Percentiles rank a stretch among this genome's conserved stretches.
phyloP scores from a whole-genome alignment of 1,140 invertebrate species.

The Trichonephila clavipes region DNA sequence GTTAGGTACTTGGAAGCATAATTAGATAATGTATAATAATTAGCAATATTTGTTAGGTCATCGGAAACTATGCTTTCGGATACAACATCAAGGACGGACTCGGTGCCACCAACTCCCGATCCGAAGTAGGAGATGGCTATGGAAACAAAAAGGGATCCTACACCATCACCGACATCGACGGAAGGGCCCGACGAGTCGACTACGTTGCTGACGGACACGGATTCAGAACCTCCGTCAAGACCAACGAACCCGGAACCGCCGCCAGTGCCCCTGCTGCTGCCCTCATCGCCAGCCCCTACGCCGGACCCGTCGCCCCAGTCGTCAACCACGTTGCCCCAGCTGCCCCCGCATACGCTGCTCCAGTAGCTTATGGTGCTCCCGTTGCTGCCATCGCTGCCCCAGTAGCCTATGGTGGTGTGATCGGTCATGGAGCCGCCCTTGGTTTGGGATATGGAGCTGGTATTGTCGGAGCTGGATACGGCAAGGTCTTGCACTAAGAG shows the following conservation, averaged over 20 bases:
- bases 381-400: background rate
- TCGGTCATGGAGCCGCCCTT: background rate
- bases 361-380: too few species aligned
- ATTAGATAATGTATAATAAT: too few species aligned
- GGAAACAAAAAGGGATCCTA: too few species aligned
- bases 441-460: background rate
- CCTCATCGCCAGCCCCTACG: too few species aligned
- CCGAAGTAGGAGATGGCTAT: slow-evolving; percentile 69
- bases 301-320: too few species aligned
- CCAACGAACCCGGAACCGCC: too few species aligned
- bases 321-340: background rate
- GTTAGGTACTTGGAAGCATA: too few species aligned
- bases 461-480: background rate
- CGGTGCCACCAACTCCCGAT: slow-evolving; percentile 76
- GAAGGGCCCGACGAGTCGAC: too few species aligned
- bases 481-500: background rate
- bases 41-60: slow-evolving; percentile 35
- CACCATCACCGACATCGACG: too few species aligned
- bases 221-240: too few species aligned
- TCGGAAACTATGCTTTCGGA: slow-evolving; percentile 78
- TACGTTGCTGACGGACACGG: too few species aligned
- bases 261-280: too few species aligned
- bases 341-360: slow-evolving; percentile 41
- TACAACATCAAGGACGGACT: slow-evolving; percentile 77
- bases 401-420: background rate